Conservation (phyloP, 2,888 invertebrate genomes). For the Reticulitermes lucifugus region DNA sequence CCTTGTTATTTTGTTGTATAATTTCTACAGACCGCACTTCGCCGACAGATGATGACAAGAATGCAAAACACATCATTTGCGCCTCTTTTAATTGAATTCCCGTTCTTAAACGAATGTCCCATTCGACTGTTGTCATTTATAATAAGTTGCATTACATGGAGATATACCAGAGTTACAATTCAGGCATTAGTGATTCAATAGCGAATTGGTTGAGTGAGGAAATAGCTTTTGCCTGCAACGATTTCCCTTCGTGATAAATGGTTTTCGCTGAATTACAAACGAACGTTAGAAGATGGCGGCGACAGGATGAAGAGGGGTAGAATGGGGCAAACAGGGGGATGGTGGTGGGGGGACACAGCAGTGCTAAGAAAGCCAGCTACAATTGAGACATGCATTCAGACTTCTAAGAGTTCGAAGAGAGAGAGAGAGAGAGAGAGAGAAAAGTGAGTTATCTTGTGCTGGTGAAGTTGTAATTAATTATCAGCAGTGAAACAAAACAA, state of each 20-base stretch:
- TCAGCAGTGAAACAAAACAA: constrained; percentile 49
- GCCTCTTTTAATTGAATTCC: too few species aligned
- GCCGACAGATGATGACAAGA: too few species aligned
- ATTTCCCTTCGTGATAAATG: constrained; percentile 45
- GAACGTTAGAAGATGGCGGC: constrained; percentile 34
- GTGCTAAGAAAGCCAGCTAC: constrained; percentile 10
- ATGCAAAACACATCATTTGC: too few species aligned
- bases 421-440: constrained; percentile 24
- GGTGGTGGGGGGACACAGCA: background rate
- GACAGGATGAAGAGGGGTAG: constrained; percentile 13
- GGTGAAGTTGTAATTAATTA: constrained; percentile 50
- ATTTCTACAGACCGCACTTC: too few species aligned
- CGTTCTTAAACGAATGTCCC: too few species aligned
- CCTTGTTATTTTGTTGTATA: too few species aligned
- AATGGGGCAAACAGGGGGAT: background rate
- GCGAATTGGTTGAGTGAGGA: constrained; percentile 39
- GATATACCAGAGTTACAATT: constrained; percentile 29
- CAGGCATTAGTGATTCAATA: constrained; percentile 38
- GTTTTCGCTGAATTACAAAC: constrained; percentile 46
- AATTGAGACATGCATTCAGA: constrained; percentile 40
- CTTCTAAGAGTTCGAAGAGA: background rate
- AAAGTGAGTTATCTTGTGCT: constrained; percentile 49
- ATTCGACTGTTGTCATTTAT: background rate
- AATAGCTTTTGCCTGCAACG: constrained; percentile 42
- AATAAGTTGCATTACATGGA: background rate